These are phyloP conservation scores for silkworm (Bombyx mori) DNA, from an alignment of 1,140 invertebrate species.

Conservation along the genomic window ASM3026992v2 NC_085110.1:9315501-9316000, in stretches of 20 bases:
- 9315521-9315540: constrained; percentile 59
- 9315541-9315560: constrained; percentile 62
- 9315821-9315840: constrained; percentile 78
- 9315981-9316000: constrained; percentile 77
- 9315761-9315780: constrained; percentile 72
- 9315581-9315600: constrained; percentile 60
- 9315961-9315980: constrained; percentile 40
- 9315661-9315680: constrained; percentile 55
- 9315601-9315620: constrained; percentile 52
- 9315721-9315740: constrained; percentile 62
- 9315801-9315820: constrained; percentile 80
- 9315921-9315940: constrained; percentile 41
- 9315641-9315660: constrained; percentile 61
- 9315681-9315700: constrained; percentile 37
- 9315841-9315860: constrained; percentile 72
- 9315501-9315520: constrained; percentile 65
- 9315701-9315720: constrained; percentile 65
- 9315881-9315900: constrained; percentile 21
- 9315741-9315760: constrained; percentile 68
- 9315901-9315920: constrained; percentile 30
- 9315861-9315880: constrained; percentile 35
- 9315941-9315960: constrained; percentile 43
- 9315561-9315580: constrained; percentile 59
- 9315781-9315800: constrained; percentile 78
- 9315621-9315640: constrained; percentile 50